Evolutionary conservation across 2,797 vertebrate species (phyloP).

Genomic region (Malurus leucopterus): DNA sequence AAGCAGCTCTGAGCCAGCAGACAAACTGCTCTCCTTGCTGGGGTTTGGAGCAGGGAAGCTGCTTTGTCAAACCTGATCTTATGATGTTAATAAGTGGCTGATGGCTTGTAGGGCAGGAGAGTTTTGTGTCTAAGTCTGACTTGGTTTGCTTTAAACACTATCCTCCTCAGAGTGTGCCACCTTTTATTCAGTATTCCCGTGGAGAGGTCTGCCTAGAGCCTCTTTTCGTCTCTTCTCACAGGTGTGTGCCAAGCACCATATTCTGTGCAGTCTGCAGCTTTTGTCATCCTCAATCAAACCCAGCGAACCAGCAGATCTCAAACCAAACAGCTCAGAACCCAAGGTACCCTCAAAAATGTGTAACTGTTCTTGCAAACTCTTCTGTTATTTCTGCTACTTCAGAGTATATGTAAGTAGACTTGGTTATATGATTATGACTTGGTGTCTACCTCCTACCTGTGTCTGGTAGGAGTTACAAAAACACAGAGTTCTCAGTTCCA

Average conservation of each 20-base stretch:
- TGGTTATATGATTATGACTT: too few relatives aligned
- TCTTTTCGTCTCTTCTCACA: not conserved
- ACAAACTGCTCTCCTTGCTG: not conserved
- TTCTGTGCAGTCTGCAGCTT: not conserved
- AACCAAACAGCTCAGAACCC: not conserved
- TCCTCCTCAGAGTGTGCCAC: not conserved
- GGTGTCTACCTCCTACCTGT: not conserved
- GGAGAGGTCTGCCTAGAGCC: not conserved
- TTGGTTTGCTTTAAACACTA: not conserved
- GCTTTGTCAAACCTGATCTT: not conserved
- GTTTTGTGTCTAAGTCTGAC: not conserved
- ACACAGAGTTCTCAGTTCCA: not conserved
- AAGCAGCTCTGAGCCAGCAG: not conserved
- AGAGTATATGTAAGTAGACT: not conserved
- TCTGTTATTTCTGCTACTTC: not conserved
- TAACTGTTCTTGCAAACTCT: not conserved
- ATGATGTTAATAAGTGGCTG: not conserved
- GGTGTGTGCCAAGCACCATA: not conserved
- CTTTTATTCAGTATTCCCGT: not conserved
- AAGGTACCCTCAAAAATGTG: not conserved
- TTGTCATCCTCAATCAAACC: not conserved
- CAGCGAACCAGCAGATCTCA: not conserved
- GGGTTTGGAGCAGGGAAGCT: not conserved
- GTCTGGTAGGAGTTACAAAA: not conserved
- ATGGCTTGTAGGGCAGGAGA: not conserved